Percentiles rank a stretch among this genome's conserved stretches.
These are phyloP conservation scores for Gyrodactylus salaris DNA, from an alignment of 1,140 invertebrate genomes.

Conservation along the genomic window DNA sequence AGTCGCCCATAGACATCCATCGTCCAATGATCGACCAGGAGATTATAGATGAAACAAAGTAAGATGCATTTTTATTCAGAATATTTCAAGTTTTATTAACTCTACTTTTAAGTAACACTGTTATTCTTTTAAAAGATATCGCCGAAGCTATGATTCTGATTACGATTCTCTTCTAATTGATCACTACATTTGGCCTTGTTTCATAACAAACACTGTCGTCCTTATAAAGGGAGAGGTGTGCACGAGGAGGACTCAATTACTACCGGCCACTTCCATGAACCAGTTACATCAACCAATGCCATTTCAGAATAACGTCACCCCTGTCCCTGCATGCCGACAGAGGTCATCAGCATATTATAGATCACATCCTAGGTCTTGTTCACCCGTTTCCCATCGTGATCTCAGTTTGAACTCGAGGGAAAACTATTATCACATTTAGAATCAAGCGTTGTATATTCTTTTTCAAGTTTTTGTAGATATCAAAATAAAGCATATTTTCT, in stretches of 20 bases:
- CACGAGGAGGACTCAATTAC: conserved; percentile 15
- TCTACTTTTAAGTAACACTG: too few relatives aligned
- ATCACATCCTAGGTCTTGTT: not conserved
- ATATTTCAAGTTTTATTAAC: too few relatives aligned
- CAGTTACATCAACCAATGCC: not conserved
- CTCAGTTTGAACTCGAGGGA: too few relatives aligned
- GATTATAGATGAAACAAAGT: not conserved
- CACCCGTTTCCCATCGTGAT: not conserved
- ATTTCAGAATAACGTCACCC: too few relatives aligned
- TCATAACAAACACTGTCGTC: conserved; percentile 14
- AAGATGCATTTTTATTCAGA: too few relatives aligned
- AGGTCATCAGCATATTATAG: not conserved
- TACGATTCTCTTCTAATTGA: conserved; percentile 18
- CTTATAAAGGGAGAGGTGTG: conserved; percentile 17
- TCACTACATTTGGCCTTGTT: conserved; percentile 19
- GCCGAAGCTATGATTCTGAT: conserved; percentile 20
- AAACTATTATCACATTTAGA: too few relatives aligned
- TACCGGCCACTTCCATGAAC: conserved; percentile 7
- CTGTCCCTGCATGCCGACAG: not conserved
- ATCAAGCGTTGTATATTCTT: too few relatives aligned
- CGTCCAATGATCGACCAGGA: not conserved
- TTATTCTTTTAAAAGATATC: conserved; percentile 13
- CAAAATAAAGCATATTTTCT: too few relatives aligned
- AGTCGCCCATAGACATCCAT: not conserved
- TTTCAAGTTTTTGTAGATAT: too few relatives aligned